Base-by-base conservation (phyloP, 2,888 invertebrate genomes). In the Drosophila algonquin region DNA sequence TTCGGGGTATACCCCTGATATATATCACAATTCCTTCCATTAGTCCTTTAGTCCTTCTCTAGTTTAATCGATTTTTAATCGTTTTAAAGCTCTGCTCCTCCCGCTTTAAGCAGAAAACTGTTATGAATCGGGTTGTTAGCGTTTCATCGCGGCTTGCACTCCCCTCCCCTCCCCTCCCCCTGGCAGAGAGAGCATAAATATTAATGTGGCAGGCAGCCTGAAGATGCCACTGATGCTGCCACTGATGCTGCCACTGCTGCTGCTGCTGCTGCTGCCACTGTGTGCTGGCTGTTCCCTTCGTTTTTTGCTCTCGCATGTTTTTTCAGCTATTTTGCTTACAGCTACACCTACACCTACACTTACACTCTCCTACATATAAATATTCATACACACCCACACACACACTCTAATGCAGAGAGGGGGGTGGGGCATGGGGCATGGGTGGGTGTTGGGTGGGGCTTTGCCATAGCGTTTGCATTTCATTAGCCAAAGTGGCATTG, bases 401-500 rank as follows among this genome's bases (percentile, higher is more conserved):
- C 48, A 58, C 55, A 56, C 52, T 27, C 40, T 24, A 24, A 68
- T 0, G 2, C 8, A 30, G 8, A 30, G 30, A 30, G 30, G 8
- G 8, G 27, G 30, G 7, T 0, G 24, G 24, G 3, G 24, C 18
- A 18, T 24, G 24, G 24, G 35, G n/a, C n/a, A n/a, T 12, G 35
- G 35, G n/a, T n/a, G n/a, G n/a, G n/a, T n/a, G n/a, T n/a, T n/a
- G n/a, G n/a, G 12, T 3, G 1, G 32, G 1, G 32, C 50, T 73
- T 73, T 62, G 63, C 73, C 68, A 63, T 68, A 68, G 83, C 83
- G 85, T 85, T 86, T 86, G 86, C 87, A 87, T 86, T 86, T 86
- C 86, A 86, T 86, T 86, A 86, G 86, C 87, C 81, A 83, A 81
- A 87, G 86, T 87, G 88, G 83, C 82, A 82, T 82, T 87, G 86